Evolutionary conservation across 2,888 invertebrate species (phyloP).

Genomic region (Acleris holmiana): DNA sequence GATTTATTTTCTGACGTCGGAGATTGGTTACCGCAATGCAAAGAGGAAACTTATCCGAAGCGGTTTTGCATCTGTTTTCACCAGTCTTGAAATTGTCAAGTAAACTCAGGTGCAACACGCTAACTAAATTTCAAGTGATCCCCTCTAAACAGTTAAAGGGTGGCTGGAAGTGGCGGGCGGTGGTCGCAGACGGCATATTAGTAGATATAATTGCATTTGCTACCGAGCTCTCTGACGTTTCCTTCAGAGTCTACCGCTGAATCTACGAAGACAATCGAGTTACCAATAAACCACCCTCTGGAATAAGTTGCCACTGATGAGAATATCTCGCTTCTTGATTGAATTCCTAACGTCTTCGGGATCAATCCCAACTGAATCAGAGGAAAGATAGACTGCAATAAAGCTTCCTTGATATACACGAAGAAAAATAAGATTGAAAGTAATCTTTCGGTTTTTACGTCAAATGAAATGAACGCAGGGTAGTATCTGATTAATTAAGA

Average conservation of each 20-base stretch:
- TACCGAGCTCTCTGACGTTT: slow-evolving; percentile 79
- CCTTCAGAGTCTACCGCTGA: slow-evolving; percentile 68
- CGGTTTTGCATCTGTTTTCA: slow-evolving; percentile 28
- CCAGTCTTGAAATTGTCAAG: slow-evolving; percentile 47
- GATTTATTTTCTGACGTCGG: slow-evolving; percentile 15
- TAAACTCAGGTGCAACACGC: slow-evolving; percentile 64
- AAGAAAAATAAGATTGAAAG: slow-evolving; percentile 21
- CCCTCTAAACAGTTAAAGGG: slow-evolving; percentile 69
- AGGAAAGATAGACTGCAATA: slow-evolving; percentile 30
- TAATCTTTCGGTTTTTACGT: slow-evolving; percentile 24
- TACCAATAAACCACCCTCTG: slow-evolving; percentile 77
- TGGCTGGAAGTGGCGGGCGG: slow-evolving; percentile 61
- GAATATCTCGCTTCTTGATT: slow-evolving; percentile 73
- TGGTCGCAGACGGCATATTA: slow-evolving; percentile 80
- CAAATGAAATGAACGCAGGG: slow-evolving; percentile 48
- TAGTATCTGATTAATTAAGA: slow-evolving; percentile 70
- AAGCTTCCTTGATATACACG: slow-evolving; percentile 11
- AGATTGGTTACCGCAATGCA: background rate
- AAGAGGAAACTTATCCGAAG: slow-evolving; percentile 22
- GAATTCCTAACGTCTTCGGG: slow-evolving; percentile 54
- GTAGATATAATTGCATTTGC: slow-evolving; percentile 81
- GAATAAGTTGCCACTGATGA: slow-evolving; percentile 76
- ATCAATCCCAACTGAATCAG: slow-evolving; percentile 38
- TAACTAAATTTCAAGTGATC: slow-evolving; percentile 71
- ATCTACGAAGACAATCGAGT: slow-evolving; percentile 80